Conservation (phyloP, 2,888 invertebrate genomes). For the Phorcus lineatus region DNA sequence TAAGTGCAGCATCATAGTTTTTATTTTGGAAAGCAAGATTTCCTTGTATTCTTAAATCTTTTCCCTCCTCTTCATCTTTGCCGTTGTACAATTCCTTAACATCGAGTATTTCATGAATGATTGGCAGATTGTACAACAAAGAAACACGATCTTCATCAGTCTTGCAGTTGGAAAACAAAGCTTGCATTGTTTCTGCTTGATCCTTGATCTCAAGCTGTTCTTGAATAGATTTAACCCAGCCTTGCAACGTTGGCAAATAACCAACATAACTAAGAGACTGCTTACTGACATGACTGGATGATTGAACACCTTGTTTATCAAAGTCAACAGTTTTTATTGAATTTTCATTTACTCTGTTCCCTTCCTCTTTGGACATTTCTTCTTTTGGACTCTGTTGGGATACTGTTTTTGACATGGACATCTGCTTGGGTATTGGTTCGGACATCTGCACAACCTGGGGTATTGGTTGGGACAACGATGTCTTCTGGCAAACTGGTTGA, state of each 20-base stretch:
- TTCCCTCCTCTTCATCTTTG: constrained; percentile 67
- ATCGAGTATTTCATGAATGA: constrained; percentile 53
- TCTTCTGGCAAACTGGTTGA: no score
- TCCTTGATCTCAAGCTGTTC: not conserved
- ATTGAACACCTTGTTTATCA: not conserved
- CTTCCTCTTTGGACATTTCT: no score
- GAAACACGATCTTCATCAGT: constrained; percentile 55
- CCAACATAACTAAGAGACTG: not conserved
- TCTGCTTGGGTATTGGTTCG: no score
- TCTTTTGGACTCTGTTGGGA: no score
- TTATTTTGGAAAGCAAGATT: constrained; percentile 68
- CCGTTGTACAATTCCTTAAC: constrained; percentile 44
- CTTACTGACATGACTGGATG: not conserved
- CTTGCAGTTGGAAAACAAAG: constrained; percentile 44
- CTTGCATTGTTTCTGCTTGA: constrained; percentile 28
- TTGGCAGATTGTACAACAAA: constrained; percentile 46
- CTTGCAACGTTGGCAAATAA: not conserved
- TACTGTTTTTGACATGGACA: no score
- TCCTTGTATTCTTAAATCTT: constrained; percentile 69
- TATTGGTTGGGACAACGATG: no score
- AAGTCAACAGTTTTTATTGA: no score
- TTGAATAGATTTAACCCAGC: constrained; percentile 2
- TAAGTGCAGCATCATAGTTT: constrained; percentile 59
- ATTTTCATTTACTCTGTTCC: no score
- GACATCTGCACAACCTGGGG: no score